Conservation (phyloP, 2,888 invertebrate species). For the Rhagonycha fulva region DNA sequence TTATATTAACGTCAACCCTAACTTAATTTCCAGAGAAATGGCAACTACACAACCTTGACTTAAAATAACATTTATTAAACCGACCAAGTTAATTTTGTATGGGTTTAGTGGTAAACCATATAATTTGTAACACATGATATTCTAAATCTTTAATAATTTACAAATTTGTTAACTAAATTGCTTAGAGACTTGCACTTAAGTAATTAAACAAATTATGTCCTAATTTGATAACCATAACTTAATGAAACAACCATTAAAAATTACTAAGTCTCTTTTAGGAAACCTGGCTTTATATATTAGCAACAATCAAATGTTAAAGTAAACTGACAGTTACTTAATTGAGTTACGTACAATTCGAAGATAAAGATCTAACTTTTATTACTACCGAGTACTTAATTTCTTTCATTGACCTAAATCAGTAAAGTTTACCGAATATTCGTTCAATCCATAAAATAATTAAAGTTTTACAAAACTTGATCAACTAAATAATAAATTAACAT, state of each 20-base stretch:
- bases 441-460: neutral
- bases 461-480: neutral
- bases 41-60: neutral
- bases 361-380: slow-evolving; percentile 4
- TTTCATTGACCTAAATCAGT: slow-evolving; percentile 2
- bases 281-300: neutral
- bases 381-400: neutral
- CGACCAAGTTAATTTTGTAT: neutral
- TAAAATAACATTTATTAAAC: neutral
- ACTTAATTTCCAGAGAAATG: slow-evolving; percentile 10
- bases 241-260: neutral
- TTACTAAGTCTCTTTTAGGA: neutral
- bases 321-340: neutral
- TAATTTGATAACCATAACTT: neutral
- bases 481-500: neutral
- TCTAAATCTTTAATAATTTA: neutral
- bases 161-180: neutral
- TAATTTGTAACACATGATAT: neutral
- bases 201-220: neutral
- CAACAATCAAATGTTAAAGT: neutral
- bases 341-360: neutral
- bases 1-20: slow-evolving; percentile 17
- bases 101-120: neutral
- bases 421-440: neutral
- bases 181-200: neutral